Percentiles rank a stretch among this genome's conserved stretches.
Evolutionary conservation across 64 coral and sea anemone species (phyloP).

Genomic region (Dendrophyllia cribrosa): DNA sequence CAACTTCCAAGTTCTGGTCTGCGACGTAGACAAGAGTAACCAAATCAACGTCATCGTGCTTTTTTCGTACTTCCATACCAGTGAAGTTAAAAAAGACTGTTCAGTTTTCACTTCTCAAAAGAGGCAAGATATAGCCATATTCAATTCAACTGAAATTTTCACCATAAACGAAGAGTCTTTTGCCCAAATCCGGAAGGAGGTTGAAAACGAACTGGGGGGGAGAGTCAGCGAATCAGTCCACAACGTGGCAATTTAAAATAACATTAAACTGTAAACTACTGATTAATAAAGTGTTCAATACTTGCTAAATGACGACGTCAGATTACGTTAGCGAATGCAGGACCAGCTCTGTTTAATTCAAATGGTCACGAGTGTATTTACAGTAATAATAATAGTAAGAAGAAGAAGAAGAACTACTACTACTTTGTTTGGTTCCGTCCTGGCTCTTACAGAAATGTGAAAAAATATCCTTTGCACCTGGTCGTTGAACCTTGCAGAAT

Average conservation of each 20-base stretch:
- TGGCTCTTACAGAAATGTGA: no score
- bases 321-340: no score
- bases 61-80: not conserved
- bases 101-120: not conserved
- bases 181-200: not conserved
- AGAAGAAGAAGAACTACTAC: no score
- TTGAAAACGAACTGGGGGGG: not conserved
- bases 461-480: no score
- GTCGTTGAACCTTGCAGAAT: no score
- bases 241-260: not conserved
- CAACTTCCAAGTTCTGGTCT: conserved; percentile 9
- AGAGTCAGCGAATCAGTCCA: not conserved
- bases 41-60: not conserved
- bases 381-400: no score
- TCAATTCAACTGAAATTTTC: not conserved
- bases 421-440: no score
- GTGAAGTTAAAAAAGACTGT: not conserved
- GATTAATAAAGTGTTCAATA: no score
- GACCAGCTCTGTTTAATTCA: no score
- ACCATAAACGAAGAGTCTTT: not conserved
- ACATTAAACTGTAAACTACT: no score
- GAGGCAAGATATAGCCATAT: not conserved
- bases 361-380: no score
- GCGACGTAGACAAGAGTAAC: not conserved
- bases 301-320: no score